Conservation (phyloP, 2,113 vertebrate genomes). For the Nibea albiflora region DNA sequence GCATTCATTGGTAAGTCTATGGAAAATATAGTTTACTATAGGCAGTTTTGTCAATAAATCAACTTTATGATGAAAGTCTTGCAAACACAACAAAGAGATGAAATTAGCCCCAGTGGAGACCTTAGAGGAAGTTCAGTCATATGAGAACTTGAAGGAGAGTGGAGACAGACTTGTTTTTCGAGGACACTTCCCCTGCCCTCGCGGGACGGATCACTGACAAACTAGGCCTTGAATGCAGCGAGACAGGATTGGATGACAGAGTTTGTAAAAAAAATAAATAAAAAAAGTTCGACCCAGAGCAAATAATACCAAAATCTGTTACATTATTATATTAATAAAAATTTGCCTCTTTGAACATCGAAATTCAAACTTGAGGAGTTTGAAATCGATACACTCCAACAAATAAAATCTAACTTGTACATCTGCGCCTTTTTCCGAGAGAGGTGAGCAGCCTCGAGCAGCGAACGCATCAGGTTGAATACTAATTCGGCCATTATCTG, state of each 20-base stretch:
- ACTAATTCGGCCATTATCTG: constrained; percentile 62
- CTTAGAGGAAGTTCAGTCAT: constrained; percentile 33
- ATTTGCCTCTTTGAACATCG: constrained; percentile 24
- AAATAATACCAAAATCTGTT: constrained; percentile 35
- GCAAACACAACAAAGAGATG: constrained; percentile 35
- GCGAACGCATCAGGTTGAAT: constrained; percentile 51
- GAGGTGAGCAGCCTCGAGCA: constrained; percentile 21
- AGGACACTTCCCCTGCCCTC: constrained; percentile 47
- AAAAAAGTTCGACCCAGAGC: constrained; percentile 43
- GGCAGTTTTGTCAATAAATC: not conserved
- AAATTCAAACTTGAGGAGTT: constrained; percentile 7
- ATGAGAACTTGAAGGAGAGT: constrained; percentile 41
- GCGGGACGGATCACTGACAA: constrained; percentile 58
- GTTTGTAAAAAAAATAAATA: constrained; percentile 50
- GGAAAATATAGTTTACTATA: not conserved
- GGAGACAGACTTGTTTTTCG: constrained; percentile 15
- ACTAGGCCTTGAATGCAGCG: constrained; percentile 36
- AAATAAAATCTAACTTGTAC: constrained; percentile 25
- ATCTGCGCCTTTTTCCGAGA: constrained; percentile 25
- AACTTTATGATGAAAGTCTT: constrained; percentile 9
- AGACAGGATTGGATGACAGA: constrained; percentile 32
- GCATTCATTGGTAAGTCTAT: not conserved
- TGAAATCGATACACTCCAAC: constrained; percentile 31
- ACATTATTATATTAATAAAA: constrained; percentile 36
- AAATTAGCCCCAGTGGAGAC: constrained; percentile 27